A percentile compares a stretch with the other conserved stretches of the same genome.
Conservation (phyloP, 1,140 invertebrate genomes). For the Choristoneura fumiferana region DNA sequence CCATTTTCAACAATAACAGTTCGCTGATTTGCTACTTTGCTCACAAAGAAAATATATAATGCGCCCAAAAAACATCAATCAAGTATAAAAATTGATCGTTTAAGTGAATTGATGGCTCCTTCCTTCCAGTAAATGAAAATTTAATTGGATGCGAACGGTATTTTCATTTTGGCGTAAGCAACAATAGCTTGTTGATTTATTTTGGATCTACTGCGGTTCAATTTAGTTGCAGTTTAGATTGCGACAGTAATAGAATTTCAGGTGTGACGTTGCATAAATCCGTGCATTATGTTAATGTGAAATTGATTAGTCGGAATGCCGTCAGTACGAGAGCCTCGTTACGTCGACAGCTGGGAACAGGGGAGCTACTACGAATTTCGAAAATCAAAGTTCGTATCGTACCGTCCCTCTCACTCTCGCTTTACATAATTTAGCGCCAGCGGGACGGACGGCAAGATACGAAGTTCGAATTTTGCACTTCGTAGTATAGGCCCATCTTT, state of each 20-base stretch:
- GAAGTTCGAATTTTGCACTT: no score
- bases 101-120: slow-evolving; percentile 25
- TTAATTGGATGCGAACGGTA: slow-evolving; percentile 22
- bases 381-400: no score
- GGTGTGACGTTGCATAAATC: background rate
- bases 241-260: background rate
- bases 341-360: no score
- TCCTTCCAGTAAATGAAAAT: slow-evolving; percentile 25
- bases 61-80: slow-evolving; percentile 31
- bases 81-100: slow-evolving; percentile 32
- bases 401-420: no score
- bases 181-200: background rate
- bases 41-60: slow-evolving; percentile 22
- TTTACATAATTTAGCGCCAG: no score
- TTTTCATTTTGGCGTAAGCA: background rate
- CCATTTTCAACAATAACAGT: no score
- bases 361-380: no score
- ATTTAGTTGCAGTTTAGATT: background rate
- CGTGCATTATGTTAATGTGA: slow-evolving; percentile 13
- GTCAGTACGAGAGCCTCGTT: no score
- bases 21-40: background rate
- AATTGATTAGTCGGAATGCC: background rate
- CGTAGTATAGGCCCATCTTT: no score
- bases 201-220: background rate
- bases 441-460: no score